These are phyloP conservation scores for Drosophila diplacantha DNA, from an alignment of 2,888 invertebrate species.

Conservation along the genomic window DNA sequence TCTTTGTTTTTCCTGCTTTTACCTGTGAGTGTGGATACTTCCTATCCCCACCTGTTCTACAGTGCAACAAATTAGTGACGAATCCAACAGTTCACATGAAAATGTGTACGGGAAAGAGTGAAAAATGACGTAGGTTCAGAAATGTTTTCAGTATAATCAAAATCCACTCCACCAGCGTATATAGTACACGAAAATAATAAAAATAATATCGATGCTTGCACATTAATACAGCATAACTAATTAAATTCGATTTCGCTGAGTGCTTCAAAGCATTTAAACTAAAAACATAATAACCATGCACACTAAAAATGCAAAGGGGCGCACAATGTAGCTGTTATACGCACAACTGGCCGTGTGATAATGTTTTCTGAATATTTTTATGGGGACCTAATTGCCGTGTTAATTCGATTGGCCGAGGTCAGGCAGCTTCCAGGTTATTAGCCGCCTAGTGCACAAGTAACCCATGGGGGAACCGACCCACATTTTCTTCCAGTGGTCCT, in stretches of 20 bases:
- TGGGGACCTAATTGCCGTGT: neutral
- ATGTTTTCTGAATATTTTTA: neutral
- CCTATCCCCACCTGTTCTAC: neutral
- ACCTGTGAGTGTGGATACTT: no score
- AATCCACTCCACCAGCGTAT: no score
- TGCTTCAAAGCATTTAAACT: neutral
- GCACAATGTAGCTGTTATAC: neutral
- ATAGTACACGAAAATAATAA: no score
- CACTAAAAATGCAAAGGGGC: neutral
- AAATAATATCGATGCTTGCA: no score
- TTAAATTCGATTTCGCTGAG: neutral
- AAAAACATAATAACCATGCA: neutral
- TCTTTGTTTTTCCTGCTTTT: neutral
- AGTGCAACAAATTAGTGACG: neutral
- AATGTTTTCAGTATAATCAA: no score
- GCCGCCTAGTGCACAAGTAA: neutral
- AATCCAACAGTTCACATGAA: neutral
- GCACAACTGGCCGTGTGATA: neutral
- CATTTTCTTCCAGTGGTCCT: constrained; percentile 7
- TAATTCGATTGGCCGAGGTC: neutral
- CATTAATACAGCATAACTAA: neutral
- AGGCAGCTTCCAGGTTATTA: neutral
- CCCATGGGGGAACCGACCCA: neutral
- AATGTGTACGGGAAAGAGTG: no score
- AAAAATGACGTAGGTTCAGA: no score